phyloP scores from a whole-genome alignment of 2,797 vertebrate species.

The Emydoidea blandingii region DNA sequence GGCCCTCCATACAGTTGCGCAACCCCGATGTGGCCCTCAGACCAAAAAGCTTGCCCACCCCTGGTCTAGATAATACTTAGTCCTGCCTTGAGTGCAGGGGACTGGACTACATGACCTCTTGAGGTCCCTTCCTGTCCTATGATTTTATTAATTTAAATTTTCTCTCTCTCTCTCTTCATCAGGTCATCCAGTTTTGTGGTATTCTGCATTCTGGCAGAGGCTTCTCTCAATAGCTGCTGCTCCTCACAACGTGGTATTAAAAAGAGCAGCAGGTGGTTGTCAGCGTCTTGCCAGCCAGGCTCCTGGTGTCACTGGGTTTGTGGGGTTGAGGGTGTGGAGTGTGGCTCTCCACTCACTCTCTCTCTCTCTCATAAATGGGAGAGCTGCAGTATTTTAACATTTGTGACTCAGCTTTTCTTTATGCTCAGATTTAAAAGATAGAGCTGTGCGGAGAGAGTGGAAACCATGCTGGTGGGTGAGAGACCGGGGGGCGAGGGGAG shows the following conservation, averaged over 20 bases:
- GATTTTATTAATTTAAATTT: neutral
- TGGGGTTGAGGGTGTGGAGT: neutral
- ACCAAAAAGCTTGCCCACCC: too few species aligned
- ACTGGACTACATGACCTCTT: too few species aligned
- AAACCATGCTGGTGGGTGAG: neutral
- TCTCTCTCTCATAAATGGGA: neutral
- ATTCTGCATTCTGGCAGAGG: neutral
- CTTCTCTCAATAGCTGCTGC: accelerated
- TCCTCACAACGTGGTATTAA: neutral
- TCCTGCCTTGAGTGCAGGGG: too few species aligned
- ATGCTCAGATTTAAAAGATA: neutral
- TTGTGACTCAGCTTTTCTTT: neutral
- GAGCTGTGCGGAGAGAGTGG: neutral
- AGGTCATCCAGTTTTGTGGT: neutral
- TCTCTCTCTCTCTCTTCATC: neutral
- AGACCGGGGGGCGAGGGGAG: neutral
- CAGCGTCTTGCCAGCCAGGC: neutral
- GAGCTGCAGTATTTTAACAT: neutral
- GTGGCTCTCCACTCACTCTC: neutral
- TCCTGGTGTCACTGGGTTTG: neutral
- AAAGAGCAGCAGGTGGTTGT: neutral
- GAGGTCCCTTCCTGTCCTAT: too few species aligned
- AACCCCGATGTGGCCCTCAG: too few species aligned
- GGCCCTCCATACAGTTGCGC: too few species aligned
- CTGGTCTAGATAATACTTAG: too few species aligned